Evolutionary conservation across 2,113 vertebrate genomes (phyloP).

Genomic region (Alosa alosa): DNA sequence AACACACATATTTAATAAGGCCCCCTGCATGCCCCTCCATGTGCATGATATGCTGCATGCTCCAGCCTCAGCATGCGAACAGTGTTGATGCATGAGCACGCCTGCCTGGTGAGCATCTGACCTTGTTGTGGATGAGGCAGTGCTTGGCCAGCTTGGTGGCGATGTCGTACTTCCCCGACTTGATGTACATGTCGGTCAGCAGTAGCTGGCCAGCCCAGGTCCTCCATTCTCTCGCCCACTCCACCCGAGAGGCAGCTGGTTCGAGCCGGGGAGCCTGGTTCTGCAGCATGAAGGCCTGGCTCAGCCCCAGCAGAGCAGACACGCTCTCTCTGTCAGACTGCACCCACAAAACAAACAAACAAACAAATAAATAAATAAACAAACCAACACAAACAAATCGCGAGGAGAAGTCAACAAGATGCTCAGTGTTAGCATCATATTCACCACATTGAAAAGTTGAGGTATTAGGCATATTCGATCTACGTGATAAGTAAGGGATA

Average conservation of each 20-base stretch:
- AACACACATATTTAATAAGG: no score
- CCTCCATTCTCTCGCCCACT: slow-evolving; percentile 58
- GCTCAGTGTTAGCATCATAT: no score
- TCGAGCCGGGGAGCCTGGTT: slow-evolving; percentile 67
- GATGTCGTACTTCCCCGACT: slow-evolving; percentile 68
- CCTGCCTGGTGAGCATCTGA: slow-evolving; percentile 21
- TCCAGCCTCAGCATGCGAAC: no score
- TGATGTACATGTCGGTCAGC: slow-evolving; percentile 72
- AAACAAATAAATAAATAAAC: neutral
- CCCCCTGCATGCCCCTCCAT: no score
- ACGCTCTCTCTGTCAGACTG: slow-evolving; percentile 41
- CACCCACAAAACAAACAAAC: slow-evolving; percentile 48
- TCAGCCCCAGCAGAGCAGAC: slow-evolving; percentile 53
- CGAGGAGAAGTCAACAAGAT: no score
- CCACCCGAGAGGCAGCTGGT: slow-evolving; percentile 60
- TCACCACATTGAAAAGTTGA: no score
- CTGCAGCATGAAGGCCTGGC: slow-evolving; percentile 60
- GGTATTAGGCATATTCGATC: no score
- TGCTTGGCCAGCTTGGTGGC: slow-evolving; percentile 63
- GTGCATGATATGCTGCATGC: no score
- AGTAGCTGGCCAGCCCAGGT: slow-evolving; percentile 69
- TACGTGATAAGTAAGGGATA: no score
- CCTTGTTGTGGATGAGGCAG: slow-evolving; percentile 73
- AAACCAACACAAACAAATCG: neutral
- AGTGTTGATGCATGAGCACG: no score